These are phyloP conservation scores for Cyrtodaria siliqua DNA, from an alignment of 2,888 invertebrate genomes.

Conservation along the genomic window DNA sequence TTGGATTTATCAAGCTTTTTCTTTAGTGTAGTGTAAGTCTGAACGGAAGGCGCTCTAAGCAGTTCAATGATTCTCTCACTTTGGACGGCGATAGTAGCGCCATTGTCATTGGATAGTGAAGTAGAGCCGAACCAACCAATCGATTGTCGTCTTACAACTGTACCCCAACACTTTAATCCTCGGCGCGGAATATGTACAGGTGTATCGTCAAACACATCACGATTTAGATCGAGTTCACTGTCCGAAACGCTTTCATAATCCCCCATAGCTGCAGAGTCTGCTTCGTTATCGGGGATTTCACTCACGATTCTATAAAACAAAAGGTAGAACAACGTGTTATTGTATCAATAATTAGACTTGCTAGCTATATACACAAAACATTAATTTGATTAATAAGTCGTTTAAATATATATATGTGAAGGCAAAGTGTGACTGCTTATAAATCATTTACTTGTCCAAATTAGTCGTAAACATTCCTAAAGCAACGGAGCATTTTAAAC, in stretches of 20 bases:
- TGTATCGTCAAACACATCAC: conserved; percentile 47
- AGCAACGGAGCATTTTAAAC: too few species aligned
- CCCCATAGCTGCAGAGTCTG: conserved; percentile 41
- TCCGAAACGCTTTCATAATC: conserved; percentile 70
- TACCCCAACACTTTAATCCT: conserved; percentile 58
- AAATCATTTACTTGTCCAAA: too few species aligned
- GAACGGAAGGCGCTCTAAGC: conserved; percentile 69
- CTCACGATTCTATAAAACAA: too few species aligned
- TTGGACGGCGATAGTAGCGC: conserved; percentile 50
- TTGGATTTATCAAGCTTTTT: conserved; percentile 67
- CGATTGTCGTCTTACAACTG: conserved; percentile 68
- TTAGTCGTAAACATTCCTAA: too few species aligned
- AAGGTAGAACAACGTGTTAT: too few species aligned
- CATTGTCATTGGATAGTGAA: conserved; percentile 47
- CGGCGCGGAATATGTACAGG: conserved; percentile 51
- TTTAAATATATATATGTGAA: too few species aligned
- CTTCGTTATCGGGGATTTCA: too few species aligned
- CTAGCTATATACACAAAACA: too few species aligned
- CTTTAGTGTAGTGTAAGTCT: conserved; percentile 69
- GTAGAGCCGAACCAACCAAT: conserved; percentile 67
- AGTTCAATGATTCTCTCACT: conserved; percentile 62
- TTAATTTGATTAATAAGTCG: too few species aligned
- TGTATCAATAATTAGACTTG: too few species aligned
- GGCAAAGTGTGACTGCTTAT: too few species aligned
- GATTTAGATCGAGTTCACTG: conserved; percentile 67